Evolutionary conservation across 2,797 vertebrate species (phyloP).

Genomic region (Steatocranus sp.): DNA sequence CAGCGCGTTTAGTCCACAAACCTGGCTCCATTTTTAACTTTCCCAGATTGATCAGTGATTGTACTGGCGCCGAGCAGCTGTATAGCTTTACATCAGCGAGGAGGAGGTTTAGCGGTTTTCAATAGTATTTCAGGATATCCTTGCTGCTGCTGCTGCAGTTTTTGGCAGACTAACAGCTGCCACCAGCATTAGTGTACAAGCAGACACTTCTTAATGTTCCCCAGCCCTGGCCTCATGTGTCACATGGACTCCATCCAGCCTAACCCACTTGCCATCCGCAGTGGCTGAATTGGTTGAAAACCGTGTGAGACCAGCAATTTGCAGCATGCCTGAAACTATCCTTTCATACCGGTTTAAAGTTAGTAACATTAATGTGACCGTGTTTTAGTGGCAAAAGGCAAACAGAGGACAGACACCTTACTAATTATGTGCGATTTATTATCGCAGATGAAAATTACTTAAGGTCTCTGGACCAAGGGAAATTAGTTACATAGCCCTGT

Average conservation of each 20-base stretch:
- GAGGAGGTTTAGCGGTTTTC: slow-evolving; percentile 75
- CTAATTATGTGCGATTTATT: slow-evolving; percentile 69
- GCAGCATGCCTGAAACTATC: slow-evolving; percentile 20
- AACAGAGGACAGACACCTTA: slow-evolving; percentile 57
- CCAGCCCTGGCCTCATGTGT: slow-evolving; percentile 71
- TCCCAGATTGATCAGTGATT: slow-evolving; percentile 73
- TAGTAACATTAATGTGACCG: slow-evolving; percentile 35
- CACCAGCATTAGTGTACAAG: slow-evolving; percentile 67
- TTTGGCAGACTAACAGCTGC: slow-evolving; percentile 71
- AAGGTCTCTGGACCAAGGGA: slow-evolving; percentile 71
- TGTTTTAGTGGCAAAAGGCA: slow-evolving; percentile 44
- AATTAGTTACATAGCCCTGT: slow-evolving; percentile 73
- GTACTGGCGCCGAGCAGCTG: slow-evolving; percentile 69
- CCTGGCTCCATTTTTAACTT: slow-evolving; percentile 68
- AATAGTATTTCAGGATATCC: slow-evolving; percentile 78
- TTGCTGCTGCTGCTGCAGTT: slow-evolving; percentile 67
- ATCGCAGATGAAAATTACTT: slow-evolving; percentile 69
- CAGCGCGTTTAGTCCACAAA: slow-evolving; percentile 51
- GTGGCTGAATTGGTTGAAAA: slow-evolving; percentile 42
- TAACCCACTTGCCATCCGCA: slow-evolving; percentile 45
- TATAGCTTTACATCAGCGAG: slow-evolving; percentile 69
- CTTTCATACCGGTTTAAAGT: slow-evolving; percentile 49
- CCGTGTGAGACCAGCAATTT: slow-evolving; percentile 48
- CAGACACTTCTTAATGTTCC: slow-evolving; percentile 71
- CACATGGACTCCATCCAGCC: slow-evolving; percentile 68